These are phyloP conservation scores for Campoletis raptor DNA, from an alignment of 2,888 invertebrate genomes.

Conservation along the genomic window DNA sequence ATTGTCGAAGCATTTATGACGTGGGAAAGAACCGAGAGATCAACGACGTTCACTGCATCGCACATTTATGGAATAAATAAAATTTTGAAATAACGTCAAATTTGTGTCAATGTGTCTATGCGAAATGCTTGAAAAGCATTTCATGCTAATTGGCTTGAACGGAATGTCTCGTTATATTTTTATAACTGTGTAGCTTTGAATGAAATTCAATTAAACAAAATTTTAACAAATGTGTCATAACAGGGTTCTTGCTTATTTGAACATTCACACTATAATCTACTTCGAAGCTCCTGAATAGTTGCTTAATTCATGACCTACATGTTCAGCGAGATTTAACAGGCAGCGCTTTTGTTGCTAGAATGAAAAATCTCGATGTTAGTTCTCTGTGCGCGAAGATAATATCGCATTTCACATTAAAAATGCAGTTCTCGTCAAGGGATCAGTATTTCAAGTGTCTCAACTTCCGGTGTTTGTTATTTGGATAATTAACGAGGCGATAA, in stretches of 20 bases:
- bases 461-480: conserved; percentile 4
- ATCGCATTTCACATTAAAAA: neutral
- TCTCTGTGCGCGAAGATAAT: neutral
- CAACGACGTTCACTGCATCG: conserved; percentile 11
- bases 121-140: neutral
- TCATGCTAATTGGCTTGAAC: conserved; percentile 34
- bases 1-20: conserved; percentile 1
- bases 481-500: neutral
- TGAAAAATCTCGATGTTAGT: neutral
- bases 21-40: conserved; percentile 4
- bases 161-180: conserved; percentile 13
- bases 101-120: neutral
- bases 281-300: neutral
- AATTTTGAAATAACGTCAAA: conserved; percentile 26
- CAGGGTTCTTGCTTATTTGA: neutral
- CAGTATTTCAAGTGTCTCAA: conserved; percentile 1
- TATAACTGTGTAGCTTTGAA: neutral
- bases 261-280: neutral
- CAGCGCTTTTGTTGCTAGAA: neutral
- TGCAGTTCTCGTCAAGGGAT: neutral
- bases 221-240: neutral
- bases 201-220: neutral
- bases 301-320: conserved; percentile 5
- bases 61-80: conserved; percentile 1
- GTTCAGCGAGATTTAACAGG: neutral